Conservation (phyloP, 2,888 invertebrate species). For the Exephanes ischioxanthus region DNA sequence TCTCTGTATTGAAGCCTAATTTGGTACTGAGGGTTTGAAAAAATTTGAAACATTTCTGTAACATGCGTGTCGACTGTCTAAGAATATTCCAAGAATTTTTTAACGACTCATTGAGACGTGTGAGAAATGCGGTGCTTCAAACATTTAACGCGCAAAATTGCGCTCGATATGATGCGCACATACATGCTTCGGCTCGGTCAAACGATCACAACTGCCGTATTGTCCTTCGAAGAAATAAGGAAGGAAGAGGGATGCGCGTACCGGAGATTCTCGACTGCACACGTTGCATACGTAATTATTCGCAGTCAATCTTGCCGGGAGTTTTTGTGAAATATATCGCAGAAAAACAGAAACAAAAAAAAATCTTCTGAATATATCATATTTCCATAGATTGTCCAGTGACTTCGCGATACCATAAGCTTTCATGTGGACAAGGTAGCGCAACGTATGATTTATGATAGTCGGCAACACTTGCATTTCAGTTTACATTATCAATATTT, state of each 20-base stretch:
- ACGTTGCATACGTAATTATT: slow-evolving; percentile 78
- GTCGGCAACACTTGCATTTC: neutral
- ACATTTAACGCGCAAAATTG: neutral
- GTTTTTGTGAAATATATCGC: slow-evolving; percentile 11
- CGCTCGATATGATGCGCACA: neutral
- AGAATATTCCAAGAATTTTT: neutral
- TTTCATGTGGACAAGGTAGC: neutral
- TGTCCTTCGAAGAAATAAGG: slow-evolving; percentile 53
- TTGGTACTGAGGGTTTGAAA: neutral
- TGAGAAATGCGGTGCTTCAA: neutral
- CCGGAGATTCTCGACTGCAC: slow-evolving; percentile 66
- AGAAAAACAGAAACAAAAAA: neutral
- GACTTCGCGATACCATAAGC: neutral
- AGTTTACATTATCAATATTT: neutral
- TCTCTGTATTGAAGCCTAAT: no score
- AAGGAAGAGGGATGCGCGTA: slow-evolving; percentile 48
- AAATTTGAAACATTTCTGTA: neutral
- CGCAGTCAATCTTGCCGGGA: slow-evolving; percentile 71
- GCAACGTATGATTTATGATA: neutral
- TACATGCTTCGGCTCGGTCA: slow-evolving; percentile 7
- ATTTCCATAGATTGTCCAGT: neutral
- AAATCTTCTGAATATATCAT: neutral
- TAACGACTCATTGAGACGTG: slow-evolving; percentile 1
- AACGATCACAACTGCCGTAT: slow-evolving; percentile 27
- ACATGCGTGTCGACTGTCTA: neutral